These are phyloP conservation scores for Dendronephthya gigantea DNA, from an alignment of 64 coral and sea anemone genomes.

Conservation along the genomic window DNA sequence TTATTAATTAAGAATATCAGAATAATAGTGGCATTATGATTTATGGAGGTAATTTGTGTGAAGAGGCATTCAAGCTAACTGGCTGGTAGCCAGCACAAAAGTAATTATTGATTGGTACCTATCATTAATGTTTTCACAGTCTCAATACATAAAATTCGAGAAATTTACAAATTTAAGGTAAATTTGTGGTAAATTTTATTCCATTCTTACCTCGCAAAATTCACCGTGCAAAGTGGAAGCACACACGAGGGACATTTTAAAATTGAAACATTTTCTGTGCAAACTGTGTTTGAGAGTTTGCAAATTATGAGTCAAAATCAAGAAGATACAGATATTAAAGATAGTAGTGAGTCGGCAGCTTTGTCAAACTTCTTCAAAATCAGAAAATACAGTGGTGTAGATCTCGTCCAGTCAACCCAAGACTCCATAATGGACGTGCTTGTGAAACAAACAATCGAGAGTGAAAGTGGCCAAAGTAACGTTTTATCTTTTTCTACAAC, in stretches of 20 bases:
- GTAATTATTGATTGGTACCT: not conserved
- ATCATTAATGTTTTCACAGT: not conserved
- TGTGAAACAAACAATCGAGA: conserved; percentile 52
- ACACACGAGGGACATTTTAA: not conserved
- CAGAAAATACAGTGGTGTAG: not conserved
- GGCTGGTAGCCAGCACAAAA: too few species aligned
- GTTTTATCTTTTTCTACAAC: conserved; percentile 69
- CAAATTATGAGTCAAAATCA: not conserved
- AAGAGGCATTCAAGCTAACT: too few species aligned
- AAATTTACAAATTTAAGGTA: too few species aligned
- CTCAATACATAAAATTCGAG: too few species aligned
- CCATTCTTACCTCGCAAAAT: too few species aligned
- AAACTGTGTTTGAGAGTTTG: not conserved
- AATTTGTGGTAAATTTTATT: too few species aligned
- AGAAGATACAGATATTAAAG: not conserved
- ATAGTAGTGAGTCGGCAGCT: not conserved
- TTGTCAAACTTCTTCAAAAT: not conserved
- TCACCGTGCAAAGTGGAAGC: not conserved
- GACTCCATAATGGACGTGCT: conserved; percentile 57
- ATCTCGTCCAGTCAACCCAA: not conserved
- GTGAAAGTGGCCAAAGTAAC: conserved; percentile 66
- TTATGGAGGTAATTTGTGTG: too few species aligned
- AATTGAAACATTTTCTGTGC: not conserved
- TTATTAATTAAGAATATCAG: too few species aligned
- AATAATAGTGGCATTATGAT: too few species aligned